These are phyloP conservation scores for Salarias fasciatus DNA, from an alignment of 2,797 vertebrate species.

Conservation along the genomic window DNA sequence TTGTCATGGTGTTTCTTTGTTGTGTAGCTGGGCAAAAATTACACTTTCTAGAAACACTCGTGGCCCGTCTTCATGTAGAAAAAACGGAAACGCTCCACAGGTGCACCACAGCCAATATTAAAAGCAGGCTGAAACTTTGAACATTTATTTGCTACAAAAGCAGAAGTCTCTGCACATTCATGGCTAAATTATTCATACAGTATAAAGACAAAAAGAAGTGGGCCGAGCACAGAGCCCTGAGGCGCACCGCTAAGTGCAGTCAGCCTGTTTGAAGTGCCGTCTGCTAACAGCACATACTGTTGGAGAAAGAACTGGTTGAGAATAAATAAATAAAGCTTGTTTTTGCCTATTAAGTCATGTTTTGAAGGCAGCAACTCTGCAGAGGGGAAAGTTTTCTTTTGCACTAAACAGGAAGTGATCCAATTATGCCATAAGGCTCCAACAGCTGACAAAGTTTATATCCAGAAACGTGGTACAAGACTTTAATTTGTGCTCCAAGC, in stretches of 20 bases:
- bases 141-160: neutral
- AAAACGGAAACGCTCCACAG: too few species aligned
- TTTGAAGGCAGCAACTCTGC: too few species aligned
- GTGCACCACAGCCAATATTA: too few species aligned
- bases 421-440: conserved; percentile 3
- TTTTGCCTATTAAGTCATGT: neutral
- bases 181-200: neutral
- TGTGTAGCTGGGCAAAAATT: too few species aligned
- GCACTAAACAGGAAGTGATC: conserved; percentile 1
- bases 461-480: neutral
- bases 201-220: neutral
- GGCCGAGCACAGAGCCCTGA: conserved; percentile 11
- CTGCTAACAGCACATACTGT: too few species aligned
- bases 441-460: neutral
- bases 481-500: neutral
- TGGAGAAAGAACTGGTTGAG: neutral
- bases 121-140: too few species aligned
- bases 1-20: too few species aligned
- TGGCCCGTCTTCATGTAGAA: too few species aligned
- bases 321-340: neutral
- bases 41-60: too few species aligned
- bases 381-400: neutral
- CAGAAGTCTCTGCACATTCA: neutral
- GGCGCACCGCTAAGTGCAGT: neutral
- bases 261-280: neutral